Evolutionary conservation across 1,140 invertebrate species (phyloP).

Genomic region (Aphaenogaster floridana): DNA sequence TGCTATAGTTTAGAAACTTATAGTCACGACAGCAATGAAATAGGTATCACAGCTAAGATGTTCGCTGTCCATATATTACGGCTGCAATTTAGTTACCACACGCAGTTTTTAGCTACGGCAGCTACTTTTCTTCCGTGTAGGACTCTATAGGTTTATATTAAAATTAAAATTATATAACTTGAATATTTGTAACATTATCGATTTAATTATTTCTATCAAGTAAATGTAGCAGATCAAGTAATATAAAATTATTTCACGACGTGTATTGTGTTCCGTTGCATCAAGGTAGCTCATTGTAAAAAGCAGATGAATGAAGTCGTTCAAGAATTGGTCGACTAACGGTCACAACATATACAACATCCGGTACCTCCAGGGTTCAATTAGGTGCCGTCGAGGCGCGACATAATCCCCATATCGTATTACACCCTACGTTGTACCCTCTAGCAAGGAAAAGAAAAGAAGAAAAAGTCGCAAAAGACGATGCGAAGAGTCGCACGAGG

Average conservation of each 20-base stretch:
- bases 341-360: slow-evolving; percentile 68
- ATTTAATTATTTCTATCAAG: neutral
- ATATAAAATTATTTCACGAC: neutral
- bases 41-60: too few species aligned
- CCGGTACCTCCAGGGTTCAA: slow-evolving; percentile 71
- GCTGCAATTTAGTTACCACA: too few species aligned
- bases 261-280: neutral
- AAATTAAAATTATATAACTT: neutral
- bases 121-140: too few species aligned
- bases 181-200: neutral
- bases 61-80: too few species aligned
- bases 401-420: slow-evolving; percentile 71
- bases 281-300: slow-evolving; percentile 39
- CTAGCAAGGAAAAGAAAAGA: neutral
- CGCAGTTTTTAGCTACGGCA: too few species aligned
- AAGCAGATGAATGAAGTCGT: slow-evolving; percentile 57
- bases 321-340: slow-evolving; percentile 66
- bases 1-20: too few species aligned
- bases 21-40: too few species aligned
- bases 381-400: slow-evolving; percentile 72
- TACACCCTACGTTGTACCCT: slow-evolving; percentile 58
- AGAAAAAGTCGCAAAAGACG: neutral
- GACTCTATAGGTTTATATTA: neutral
- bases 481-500: neutral
- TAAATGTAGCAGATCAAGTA: too few species aligned